Evolutionary conservation across 2,888 invertebrate species (phyloP), one percentile per base, ranked within the genome.

Genomic region (Mesorhabditis sp.): DNA sequence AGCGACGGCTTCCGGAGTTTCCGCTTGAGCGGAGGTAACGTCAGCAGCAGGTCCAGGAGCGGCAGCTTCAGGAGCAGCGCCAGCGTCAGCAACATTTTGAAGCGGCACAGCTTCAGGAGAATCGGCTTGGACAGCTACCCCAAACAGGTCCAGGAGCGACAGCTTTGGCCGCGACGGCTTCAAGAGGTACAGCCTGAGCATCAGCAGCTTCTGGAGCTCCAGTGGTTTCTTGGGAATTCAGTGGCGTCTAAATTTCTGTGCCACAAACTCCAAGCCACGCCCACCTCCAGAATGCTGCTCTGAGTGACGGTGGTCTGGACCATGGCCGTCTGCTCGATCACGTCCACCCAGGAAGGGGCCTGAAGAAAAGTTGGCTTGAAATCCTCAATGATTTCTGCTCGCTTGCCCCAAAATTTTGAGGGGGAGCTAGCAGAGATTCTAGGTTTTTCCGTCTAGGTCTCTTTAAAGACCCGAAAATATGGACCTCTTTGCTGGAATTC

Each of bases 301-400:
- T 50, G 58, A 2, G 58, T 50, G 58, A 50, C 58, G n/a, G 58
- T 50, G 2, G 58, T 50, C n/a, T 50, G 58, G n/a, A 50, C n/a
- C 10, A n/a, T 50, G n/a, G 58, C 58, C n/a, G 58, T 50, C n/a
- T 50, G 58, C 58, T 50, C 58, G 58, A 50, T n/a, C 10, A 50
- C 58, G 58, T 50, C 58, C 7, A 50, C 58, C 58, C 58, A 50
- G 58, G 58, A 50, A 50, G 58, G 58, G 58, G n/a, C n/a, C 58
- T 50, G 58, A n/a, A n/a, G n/a, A 50, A 50, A n/a, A n/a, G 50
- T 13, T 2, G 7, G 2, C n/a, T 1, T 50, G 58, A 50, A 50
- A 50, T 10, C 58, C 28, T 28, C 28, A 28, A 28, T 28, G 28
- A 28, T 28, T 28, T 28, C 28, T 28, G 28, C 28, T 28, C 1